phyloP scores from a whole-genome alignment of 2,113 vertebrate genomes.

The Triplophysa siluroides region DNA sequence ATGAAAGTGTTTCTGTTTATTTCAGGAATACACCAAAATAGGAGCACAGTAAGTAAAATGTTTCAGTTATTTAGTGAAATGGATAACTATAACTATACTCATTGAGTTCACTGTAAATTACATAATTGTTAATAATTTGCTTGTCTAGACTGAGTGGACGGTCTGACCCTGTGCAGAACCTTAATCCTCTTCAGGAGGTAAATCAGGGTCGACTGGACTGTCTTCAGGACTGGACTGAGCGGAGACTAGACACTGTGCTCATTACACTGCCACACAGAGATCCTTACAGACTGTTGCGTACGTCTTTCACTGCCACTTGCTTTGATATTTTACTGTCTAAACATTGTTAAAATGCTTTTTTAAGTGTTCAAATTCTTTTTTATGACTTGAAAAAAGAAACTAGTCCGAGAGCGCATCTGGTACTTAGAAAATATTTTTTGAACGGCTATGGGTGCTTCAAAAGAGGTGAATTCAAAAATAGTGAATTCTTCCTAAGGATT shows the following conservation, averaged over 20 bases:
- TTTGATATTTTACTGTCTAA: background rate
- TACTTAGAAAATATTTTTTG: no score
- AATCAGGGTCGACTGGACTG: conserved; percentile 61
- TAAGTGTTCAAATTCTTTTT: background rate
- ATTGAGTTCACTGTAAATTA: background rate
- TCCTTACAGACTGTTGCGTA: conserved; percentile 71
- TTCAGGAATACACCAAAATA: conserved; percentile 73
- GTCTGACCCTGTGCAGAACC: conserved; percentile 49
- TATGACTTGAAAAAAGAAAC: background rate
- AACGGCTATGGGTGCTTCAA: no score
- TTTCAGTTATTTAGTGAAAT: background rate
- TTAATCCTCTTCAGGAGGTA: conserved; percentile 61
- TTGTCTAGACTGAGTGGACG: conserved; percentile 44
- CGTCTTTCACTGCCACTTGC: conserved; percentile 40
- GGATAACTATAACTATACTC: background rate
- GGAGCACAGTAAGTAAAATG: conserved; percentile 66
- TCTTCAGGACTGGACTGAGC: conserved; percentile 72
- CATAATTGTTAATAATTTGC: background rate
- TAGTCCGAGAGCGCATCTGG: no score
- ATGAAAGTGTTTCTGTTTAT: conserved; percentile 31
- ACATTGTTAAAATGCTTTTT: background rate
- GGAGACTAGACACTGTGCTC: conserved; percentile 63
- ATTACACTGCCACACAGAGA: conserved; percentile 66
- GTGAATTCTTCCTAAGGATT: no score
- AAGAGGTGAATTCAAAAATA: no score